These are phyloP conservation scores for Cetoscarus ocellatus DNA, from an alignment of 2,797 vertebrate species.

Conservation along the genomic window DNA sequence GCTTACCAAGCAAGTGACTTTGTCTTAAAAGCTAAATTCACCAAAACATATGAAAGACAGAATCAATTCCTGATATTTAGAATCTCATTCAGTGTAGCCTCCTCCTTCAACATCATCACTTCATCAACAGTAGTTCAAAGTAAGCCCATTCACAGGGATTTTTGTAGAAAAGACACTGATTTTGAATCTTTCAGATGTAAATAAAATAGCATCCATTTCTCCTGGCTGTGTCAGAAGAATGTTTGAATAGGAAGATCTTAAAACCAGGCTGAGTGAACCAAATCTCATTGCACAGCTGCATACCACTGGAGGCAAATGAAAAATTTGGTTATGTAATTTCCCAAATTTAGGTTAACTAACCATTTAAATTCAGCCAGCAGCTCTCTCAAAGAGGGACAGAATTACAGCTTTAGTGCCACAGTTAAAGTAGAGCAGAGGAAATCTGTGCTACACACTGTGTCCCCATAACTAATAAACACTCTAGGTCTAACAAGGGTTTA, in stretches of 20 bases:
- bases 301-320: not conserved
- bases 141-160: not conserved
- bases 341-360: not conserved
- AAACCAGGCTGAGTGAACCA: not conserved
- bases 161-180: not conserved
- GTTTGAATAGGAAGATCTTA: not conserved
- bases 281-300: not conserved
- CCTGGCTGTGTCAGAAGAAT: not conserved
- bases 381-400: not conserved
- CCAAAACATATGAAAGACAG: not conserved
- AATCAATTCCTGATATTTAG: not conserved
- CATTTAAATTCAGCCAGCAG: not conserved
- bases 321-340: not conserved
- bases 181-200: not conserved
- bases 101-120: not conserved
- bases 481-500: too few relatives aligned
- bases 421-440: too few relatives aligned
- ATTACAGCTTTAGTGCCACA: too few relatives aligned
- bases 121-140: not conserved
- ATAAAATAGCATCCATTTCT: not conserved
- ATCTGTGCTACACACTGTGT: too few relatives aligned
- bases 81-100: not conserved
- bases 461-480: too few relatives aligned
- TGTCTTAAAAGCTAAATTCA: slow-evolving; percentile 1
- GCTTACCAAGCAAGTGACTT: not conserved